Evolutionary conservation across 2,888 invertebrate genomes (phyloP).

Genomic region (Hydrotaea diabolus): DNA sequence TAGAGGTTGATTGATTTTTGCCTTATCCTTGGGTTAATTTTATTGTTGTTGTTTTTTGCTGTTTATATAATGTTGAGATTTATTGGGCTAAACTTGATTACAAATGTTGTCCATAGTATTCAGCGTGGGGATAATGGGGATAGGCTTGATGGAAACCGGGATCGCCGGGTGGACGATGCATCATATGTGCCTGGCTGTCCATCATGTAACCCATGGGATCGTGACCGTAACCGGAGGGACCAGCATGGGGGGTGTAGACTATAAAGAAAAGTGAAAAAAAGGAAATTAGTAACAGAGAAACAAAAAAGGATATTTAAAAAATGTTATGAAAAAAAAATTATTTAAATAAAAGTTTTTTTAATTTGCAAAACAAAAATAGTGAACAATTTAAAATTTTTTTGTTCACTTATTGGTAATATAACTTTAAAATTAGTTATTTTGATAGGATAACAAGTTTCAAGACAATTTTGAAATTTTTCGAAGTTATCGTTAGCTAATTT

Average conservation of each 20-base stretch:
- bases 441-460: too few species aligned
- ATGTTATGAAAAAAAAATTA: neutral
- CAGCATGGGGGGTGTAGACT: conserved; percentile 96
- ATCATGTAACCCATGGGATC: conserved; percentile 99
- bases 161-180: conserved; percentile 96
- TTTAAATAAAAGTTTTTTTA: too few species aligned
- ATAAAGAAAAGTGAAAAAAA: conserved; percentile 62
- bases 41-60: neutral
- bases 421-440: too few species aligned
- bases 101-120: conserved; percentile 97
- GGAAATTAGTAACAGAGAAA: neutral
- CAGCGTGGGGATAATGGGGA: conserved; percentile 93
- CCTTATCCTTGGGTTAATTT: conserved; percentile 12
- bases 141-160: conserved; percentile 97
- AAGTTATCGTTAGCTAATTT: too few species aligned
- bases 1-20: conserved; percentile 16
- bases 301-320: conserved; percentile 20
- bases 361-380: too few species aligned
- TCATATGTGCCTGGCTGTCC: conserved; percentile 97
- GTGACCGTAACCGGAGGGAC: conserved; percentile 97
- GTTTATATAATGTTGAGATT: conserved; percentile 55
- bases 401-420: too few species aligned
- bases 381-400: too few species aligned
- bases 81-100: conserved; percentile 81
- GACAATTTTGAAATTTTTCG: too few species aligned